Percentiles rank a stretch among this genome's conserved stretches.
Conservation (phyloP, 2,888 invertebrate species). For the Scotopteryx bipunctaria region DNA sequence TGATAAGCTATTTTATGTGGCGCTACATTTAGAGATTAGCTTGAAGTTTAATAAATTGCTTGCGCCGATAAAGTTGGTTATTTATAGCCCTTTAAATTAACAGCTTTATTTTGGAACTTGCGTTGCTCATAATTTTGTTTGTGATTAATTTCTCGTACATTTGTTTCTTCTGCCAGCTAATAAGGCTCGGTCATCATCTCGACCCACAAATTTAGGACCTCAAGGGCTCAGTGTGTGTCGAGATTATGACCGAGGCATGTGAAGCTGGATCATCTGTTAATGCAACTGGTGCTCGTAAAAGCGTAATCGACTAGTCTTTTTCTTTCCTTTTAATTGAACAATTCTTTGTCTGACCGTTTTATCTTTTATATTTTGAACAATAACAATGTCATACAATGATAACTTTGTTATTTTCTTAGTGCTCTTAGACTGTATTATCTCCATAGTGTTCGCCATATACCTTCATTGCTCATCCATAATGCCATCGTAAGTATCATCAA, state of each 20-base stretch:
- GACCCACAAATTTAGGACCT: no score
- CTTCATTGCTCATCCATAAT: constrained; percentile 38
- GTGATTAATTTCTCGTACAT: constrained; percentile 33
- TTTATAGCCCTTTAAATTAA: constrained; percentile 38
- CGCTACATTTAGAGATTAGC: constrained; percentile 44
- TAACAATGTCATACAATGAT: not conserved
- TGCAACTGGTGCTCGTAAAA: not conserved
- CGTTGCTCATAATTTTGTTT: constrained; percentile 19
- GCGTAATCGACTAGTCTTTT: not conserved
- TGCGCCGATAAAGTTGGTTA: constrained; percentile 30
- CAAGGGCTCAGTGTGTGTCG: no score
- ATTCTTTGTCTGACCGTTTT: not conserved
- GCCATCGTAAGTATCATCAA: constrained; percentile 52
- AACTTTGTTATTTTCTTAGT: not conserved
- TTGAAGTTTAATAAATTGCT: constrained; percentile 42
- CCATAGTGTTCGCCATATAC: no score
- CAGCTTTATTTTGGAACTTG: constrained; percentile 34
- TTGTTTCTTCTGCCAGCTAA: constrained; percentile 36
- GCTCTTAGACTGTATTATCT: no score
- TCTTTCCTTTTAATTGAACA: not conserved
- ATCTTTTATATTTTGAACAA: not conserved
- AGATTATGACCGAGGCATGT: no score
- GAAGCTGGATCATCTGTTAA: not conserved
- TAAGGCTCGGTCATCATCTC: no score
- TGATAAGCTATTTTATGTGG: constrained; percentile 51